Evolutionary conservation across 1,140 invertebrate genomes (phyloP).

Genomic region (Drosophila bocqueti): DNA sequence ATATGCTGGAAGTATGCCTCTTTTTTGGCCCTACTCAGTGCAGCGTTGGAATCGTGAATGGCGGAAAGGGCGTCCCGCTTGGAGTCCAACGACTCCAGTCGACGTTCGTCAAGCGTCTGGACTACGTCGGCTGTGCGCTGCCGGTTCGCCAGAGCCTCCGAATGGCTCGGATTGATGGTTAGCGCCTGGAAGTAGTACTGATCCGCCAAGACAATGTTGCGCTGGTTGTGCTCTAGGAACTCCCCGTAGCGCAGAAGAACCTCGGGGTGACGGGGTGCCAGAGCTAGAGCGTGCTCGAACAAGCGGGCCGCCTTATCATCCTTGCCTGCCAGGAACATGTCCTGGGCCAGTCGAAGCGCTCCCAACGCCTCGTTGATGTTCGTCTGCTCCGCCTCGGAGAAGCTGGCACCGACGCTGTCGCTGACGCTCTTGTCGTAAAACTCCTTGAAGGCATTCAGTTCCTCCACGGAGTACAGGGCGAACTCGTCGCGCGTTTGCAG

Average conservation of each 20-base stretch:
- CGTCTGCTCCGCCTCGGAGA: conserved; percentile 56
- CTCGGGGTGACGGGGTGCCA: conserved; percentile 96
- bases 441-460: conserved; percentile 69
- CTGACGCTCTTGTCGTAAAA: conserved; percentile 70
- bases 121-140: conserved; percentile 94
- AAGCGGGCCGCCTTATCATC: conserved; percentile 94
- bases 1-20: conserved; percentile 98
- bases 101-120: conserved; percentile 93
- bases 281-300: conserved; percentile 95
- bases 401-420: conserved; percentile 60
- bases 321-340: conserved; percentile 93
- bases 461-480: conserved; percentile 70
- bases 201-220: conserved; percentile 95
- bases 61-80: conserved; percentile 93
- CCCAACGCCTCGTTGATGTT: conserved; percentile 90
- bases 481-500: conserved; percentile 79
- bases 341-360: conserved; percentile 92
- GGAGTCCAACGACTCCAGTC: conserved; percentile 93
- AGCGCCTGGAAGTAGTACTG: conserved; percentile 94
- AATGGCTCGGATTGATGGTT: conserved; percentile 92
- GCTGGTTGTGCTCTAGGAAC: conserved; percentile 94
- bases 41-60: conserved; percentile 92
- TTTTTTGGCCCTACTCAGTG: conserved; percentile 94
- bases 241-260: conserved; percentile 97
- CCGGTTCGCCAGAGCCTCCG: conserved; percentile 91